Evolutionary conservation across 2,797 vertebrate genomes (phyloP), one percentile per base, ranked within the genome.

Genomic region (Cyprinodon diabolis): DNA sequence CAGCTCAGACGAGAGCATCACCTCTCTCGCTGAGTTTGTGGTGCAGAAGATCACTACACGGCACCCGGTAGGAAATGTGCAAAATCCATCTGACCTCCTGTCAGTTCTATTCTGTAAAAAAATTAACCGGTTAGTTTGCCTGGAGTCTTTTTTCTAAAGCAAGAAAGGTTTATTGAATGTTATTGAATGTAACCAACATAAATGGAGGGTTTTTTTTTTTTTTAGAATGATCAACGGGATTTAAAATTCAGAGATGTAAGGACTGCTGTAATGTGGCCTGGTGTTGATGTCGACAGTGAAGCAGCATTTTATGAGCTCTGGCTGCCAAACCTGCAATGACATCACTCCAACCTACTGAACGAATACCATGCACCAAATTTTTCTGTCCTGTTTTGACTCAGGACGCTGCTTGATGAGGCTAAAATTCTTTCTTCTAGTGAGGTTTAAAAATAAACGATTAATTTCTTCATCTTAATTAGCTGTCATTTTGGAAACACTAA

Each of bases 1-100:
- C 90, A 95, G 97, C 93, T 97, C 95, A 0, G 98, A 99, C 69
- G 98, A 99, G 82, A 97, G 96, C 83, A 96, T 99, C 89, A 99
- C 97, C 3, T 99, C 98, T n/a, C 94, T 99, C 91, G 98, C 98
- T 1, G 98, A 99, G 91, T 99, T 99, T 45, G 91, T 97, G 82
- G 98, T 99, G 82, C 98, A 99, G 90, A 99, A 99, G 94, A 94
- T 99, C 95, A 95, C 97, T 5, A 91, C 95, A 58, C 96, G 98
- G 55, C 97, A 99, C 82, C 74, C 68, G 95, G 98, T 99, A 86
- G 96, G 97, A 70, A 1, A 12, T 45, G 43, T 45, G 12, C 19
- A 63, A n/a, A 19, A 63, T 43, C 4, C 35, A 37, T 62, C 17
- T 21, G 37, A 40, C 58, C 37, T 43, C 40, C 40, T 58, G 0